Conservation (phyloP, 2,113 vertebrate species). For the Rhea pennata region DNA sequence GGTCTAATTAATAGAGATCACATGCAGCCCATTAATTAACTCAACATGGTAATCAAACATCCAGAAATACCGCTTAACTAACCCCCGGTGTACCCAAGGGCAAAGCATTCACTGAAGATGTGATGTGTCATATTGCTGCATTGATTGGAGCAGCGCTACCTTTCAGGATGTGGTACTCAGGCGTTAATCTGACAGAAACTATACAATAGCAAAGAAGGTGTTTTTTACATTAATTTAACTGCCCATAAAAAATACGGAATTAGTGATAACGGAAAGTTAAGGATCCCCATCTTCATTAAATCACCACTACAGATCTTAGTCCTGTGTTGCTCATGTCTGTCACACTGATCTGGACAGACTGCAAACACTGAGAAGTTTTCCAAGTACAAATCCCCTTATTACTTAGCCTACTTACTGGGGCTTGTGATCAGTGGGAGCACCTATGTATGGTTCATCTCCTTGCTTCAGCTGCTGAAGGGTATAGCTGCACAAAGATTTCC, state of each 20-base stretch:
- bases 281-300: neutral
- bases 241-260: neutral
- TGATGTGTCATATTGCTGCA: neutral
- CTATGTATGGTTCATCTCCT: neutral
- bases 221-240: neutral
- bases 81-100: neutral
- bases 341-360: neutral
- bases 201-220: neutral
- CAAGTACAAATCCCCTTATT: neutral
- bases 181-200: neutral
- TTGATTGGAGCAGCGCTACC: neutral
- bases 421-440: neutral
- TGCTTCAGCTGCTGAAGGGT: neutral
- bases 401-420: neutral
- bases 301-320: neutral
- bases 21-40: slow-evolving; percentile 61
- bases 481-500: neutral
- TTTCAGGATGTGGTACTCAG: neutral
- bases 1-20: slow-evolving; percentile 57
- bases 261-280: neutral
- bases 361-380: neutral
- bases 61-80: slow-evolving; percentile 10
- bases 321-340: neutral
- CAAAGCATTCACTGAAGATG: neutral
- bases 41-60: slow-evolving; percentile 50